These are phyloP conservation scores for Diloba caeruleocephala DNA, from an alignment of 2,888 invertebrate species.

Conservation along the genomic window DNA sequence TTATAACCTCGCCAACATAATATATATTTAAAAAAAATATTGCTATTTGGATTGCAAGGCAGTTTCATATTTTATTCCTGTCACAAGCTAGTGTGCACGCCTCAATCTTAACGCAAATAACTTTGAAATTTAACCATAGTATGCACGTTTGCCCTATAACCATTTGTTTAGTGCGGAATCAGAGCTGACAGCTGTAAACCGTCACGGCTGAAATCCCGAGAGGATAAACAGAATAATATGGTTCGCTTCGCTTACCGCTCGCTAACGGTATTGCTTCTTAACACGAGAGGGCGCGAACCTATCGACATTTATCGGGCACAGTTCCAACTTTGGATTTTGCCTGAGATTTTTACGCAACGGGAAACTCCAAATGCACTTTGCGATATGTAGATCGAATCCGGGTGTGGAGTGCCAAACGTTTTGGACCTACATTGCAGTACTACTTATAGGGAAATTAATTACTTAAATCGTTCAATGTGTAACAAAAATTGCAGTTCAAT, in stretches of 20 bases:
- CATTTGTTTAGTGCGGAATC: conserved; percentile 23
- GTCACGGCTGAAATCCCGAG: conserved; percentile 3
- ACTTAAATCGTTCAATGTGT: too few species aligned
- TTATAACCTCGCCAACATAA: too few species aligned
- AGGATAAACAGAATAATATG: conserved; percentile 15
- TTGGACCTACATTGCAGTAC: too few species aligned
- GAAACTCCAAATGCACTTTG: conserved; percentile 31
- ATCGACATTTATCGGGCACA: conserved; percentile 43
- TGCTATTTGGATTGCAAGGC: too few species aligned
- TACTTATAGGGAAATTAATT: too few species aligned
- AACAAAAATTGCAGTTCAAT: too few species aligned
- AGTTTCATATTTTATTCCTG: too few species aligned
- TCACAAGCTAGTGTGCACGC: not conserved
- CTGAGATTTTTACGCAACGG: conserved; percentile 22
- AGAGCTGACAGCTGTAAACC: conserved; percentile 11
- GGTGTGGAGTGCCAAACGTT: not conserved
- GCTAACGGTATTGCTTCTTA: conserved; percentile 17
- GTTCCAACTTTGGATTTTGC: conserved; percentile 27
- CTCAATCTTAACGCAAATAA: not conserved
- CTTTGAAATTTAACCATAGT: not conserved
- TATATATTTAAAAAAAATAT: too few species aligned
- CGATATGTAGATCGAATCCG: conserved; percentile 22
- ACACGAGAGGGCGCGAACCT: conserved; percentile 22
- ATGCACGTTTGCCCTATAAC: not conserved
- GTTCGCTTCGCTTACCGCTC: conserved; percentile 1